These are phyloP conservation scores for Drosophila pseudotakahashii DNA, from an alignment of 2,888 invertebrate genomes.

Conservation along the genomic window DNA sequence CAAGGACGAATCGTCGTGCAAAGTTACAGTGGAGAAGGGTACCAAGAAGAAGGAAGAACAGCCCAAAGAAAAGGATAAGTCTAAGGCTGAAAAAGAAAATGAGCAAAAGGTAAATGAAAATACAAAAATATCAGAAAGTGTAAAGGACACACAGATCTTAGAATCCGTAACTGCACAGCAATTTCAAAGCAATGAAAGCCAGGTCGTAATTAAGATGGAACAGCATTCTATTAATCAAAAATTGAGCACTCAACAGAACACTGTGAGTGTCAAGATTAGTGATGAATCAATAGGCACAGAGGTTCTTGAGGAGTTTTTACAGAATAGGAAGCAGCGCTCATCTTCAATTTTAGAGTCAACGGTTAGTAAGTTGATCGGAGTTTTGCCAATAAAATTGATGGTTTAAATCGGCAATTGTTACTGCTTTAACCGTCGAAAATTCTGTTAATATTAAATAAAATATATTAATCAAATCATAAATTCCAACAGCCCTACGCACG, in stretches of 20 bases:
- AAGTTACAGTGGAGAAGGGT: conserved; percentile 90
- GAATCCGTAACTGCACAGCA: not conserved
- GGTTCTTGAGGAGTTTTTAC: not conserved
- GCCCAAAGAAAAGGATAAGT: conserved; percentile 85
- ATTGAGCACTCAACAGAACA: not conserved
- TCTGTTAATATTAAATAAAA: too few relatives aligned
- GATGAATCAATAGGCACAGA: not conserved
- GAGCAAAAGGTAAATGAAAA: conserved; percentile 84
- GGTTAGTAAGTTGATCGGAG: not conserved
- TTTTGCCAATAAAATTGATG: not conserved
- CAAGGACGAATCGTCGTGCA: conserved; percentile 93
- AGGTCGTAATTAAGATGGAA: not conserved
- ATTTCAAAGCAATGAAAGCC: not conserved
- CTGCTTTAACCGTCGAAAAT: not conserved
- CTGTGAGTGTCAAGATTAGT: not conserved
- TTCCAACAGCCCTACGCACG: too few relatives aligned
- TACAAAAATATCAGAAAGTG: not conserved
- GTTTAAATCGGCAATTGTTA: not conserved
- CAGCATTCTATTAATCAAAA: not conserved
- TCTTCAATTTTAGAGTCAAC: not conserved
- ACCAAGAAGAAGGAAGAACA: conserved; percentile 85
- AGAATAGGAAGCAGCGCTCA: not conserved
- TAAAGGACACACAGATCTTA: not conserved
- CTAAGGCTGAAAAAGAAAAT: conserved; percentile 83
- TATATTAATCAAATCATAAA: too few relatives aligned